Conservation (phyloP, 2,113 vertebrate genomes). For the Agapornis roseicollis region DNA sequence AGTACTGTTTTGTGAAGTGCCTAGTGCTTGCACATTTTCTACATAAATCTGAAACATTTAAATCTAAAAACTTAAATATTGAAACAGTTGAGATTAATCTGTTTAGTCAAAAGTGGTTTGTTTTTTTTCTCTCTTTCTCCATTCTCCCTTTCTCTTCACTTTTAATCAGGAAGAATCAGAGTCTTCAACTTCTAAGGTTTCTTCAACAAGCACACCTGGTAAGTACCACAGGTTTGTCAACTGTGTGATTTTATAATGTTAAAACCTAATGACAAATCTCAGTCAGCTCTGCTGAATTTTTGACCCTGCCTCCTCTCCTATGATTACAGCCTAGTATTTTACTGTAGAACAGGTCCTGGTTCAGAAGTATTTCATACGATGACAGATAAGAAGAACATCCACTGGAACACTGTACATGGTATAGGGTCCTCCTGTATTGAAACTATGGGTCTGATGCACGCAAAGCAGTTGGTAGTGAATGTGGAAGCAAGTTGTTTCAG, state of each 20-base stretch:
- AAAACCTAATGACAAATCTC: neutral
- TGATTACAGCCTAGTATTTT: neutral
- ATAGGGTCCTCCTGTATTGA: neutral
- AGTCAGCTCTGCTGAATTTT: neutral
- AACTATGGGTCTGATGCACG: neutral
- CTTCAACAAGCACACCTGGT: conserved; percentile 96
- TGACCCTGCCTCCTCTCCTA: neutral
- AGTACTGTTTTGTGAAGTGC: neutral
- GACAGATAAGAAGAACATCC: neutral
- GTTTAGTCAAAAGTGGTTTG: neutral
- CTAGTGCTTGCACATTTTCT: neutral
- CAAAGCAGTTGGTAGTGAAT: neutral
- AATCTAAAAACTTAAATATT: neutral
- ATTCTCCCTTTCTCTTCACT: neutral
- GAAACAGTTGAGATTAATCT: neutral
- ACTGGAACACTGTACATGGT: neutral
- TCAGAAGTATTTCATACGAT: neutral
- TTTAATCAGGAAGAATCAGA: conserved; percentile 89
- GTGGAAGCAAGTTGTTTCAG: neutral
- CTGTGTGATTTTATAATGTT: neutral
- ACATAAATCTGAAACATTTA: neutral
- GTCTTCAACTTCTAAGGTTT: conserved; percentile 83
- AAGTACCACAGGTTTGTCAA: conserved; percentile 55
- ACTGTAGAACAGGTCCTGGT: neutral
- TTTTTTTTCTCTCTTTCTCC: neutral